Evolutionary conservation across 2,888 invertebrate genomes (phyloP), one percentile per base, ranked within the genome.

Genomic region (Drosophila rellima): DNA sequence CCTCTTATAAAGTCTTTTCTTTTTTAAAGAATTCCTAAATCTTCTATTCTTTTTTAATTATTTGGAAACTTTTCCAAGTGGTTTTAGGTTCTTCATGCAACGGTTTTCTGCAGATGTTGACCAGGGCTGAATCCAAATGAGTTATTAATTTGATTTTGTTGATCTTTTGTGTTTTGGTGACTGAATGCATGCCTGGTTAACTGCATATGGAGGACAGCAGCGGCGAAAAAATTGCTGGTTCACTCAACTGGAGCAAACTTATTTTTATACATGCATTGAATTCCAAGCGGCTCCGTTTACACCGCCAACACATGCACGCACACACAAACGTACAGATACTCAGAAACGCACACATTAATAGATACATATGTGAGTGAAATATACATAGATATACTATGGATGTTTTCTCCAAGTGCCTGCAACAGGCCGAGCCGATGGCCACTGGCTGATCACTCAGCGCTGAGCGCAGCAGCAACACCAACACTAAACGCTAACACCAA

Each of bases 261-360:
- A 84, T 84, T 84, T 84, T 84, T 88, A 78, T 72, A 88, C 87
- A 78, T 84, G 89, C 83, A 84, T 84, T 84, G 73, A 89, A 89
- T 84, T 84, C 83, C 83, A 84, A 84, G 88, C 87, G 89, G 89
- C 89, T 84, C 83, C 83, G 85, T 79, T 84, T 84, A 84, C 83
- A 83, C 70, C 69, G 62, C 60, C 37, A 33, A 50, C 20, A 42
- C 18, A 45, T 11, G 3, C 23, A 23, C 23, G 4, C 17, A 59
- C 10, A 62, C 18, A 54, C 13, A 37, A 18, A 42, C 7, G 47
- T 18, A 50, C 11, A 40, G 10, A 39, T 7, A 31, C 45, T 17
- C 50, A 40, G 11, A 60, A 29, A 57, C 15, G n/a, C 13, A 57
- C 13, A 54, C 15, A 40, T 8, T 13, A 13, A 44, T 33, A 52